These are phyloP conservation scores for Drosophila ochracea DNA, from an alignment of 2,888 invertebrate species.

Conservation along the genomic window DNA sequence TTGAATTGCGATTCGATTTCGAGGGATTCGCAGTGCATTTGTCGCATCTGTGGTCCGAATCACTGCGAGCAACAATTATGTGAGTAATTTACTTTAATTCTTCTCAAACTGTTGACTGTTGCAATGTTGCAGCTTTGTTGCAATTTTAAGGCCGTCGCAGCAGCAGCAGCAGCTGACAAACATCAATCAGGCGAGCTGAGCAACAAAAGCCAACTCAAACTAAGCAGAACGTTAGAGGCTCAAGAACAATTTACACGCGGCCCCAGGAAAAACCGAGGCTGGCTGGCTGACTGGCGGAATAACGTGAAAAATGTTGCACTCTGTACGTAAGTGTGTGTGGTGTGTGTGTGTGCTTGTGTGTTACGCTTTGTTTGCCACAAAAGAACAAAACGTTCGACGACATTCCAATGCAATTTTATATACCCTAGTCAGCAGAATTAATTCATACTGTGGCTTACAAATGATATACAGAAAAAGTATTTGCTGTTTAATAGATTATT, in stretches of 20 bases:
- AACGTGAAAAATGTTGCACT: slow-evolving; percentile 74
- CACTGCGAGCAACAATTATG: slow-evolving; percentile 55
- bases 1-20: slow-evolving; percentile 61
- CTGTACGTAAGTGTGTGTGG: slow-evolving; percentile 42
- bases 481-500: not conserved
- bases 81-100: slow-evolving; percentile 76
- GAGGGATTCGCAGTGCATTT: slow-evolving; percentile 21
- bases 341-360: slow-evolving; percentile 39
- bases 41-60: slow-evolving; percentile 56
- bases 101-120: slow-evolving; percentile 38
- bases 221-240: slow-evolving; percentile 75
- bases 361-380: slow-evolving; percentile 75
- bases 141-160: slow-evolving; percentile 65
- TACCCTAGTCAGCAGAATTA: slow-evolving; percentile 1
- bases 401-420: slow-evolving; percentile 25
- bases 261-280: slow-evolving; percentile 47
- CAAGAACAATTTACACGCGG: slow-evolving; percentile 68
- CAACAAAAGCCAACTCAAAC: slow-evolving; percentile 41
- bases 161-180: slow-evolving; percentile 64
- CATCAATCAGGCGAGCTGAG: slow-evolving; percentile 61
- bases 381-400: slow-evolving; percentile 65
- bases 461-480: not conserved
- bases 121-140: slow-evolving; percentile 57
- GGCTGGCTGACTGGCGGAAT: slow-evolving; percentile 55
- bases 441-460: not conserved